Evolutionary conservation across 1,140 invertebrate species (phyloP), one percentile per base, ranked within the genome.

Genomic region (Paraescarpia echinospica): DNA sequence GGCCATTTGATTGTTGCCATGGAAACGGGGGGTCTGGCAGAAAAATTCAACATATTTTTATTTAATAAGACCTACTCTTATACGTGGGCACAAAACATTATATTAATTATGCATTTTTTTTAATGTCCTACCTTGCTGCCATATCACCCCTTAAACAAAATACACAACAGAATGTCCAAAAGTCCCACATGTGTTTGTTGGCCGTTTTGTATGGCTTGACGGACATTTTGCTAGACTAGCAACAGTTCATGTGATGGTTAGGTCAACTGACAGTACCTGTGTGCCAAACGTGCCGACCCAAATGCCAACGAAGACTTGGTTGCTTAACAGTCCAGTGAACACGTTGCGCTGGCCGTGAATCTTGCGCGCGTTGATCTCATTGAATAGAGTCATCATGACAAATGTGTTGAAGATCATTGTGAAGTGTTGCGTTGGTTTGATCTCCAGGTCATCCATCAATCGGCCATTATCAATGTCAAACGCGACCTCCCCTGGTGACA

Each of bases 351-450:
- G 98, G 91, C 99, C 99, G 96, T 99, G 99, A 95, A 99, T 99
- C 97, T 99, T 99, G 94, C 99, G 97, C 35, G 99, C 98, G 96
- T 99, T 99, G 95, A 99, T 99, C 97, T 99, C 99, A 97, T 99
- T 99, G 97, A 99, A 99, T 35, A 99, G 97, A 33, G 99, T 99
- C 99, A 99, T 99, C 98, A 99, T 98, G 90, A 99, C 99, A 96
- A 99, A 99, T 31, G 98, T 98, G 96, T 99, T 99, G 97, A 99
- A 99, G 95, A 99, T 99, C 95, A 99, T 98, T 6, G 99, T 99
- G 96, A 99, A 99, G 96, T 99, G 99, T 96, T 98, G 97, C 89
- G 98, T 97, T 90, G 98, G 98, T 93, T 97, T 35, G n/a, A 1
- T 34, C 34, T 35, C 93, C 91, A 51, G 90, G n/a, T 34, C 88